phyloP scores from a whole-genome alignment of 2,797 vertebrate species.

The Sebastes oblongus region DNA sequence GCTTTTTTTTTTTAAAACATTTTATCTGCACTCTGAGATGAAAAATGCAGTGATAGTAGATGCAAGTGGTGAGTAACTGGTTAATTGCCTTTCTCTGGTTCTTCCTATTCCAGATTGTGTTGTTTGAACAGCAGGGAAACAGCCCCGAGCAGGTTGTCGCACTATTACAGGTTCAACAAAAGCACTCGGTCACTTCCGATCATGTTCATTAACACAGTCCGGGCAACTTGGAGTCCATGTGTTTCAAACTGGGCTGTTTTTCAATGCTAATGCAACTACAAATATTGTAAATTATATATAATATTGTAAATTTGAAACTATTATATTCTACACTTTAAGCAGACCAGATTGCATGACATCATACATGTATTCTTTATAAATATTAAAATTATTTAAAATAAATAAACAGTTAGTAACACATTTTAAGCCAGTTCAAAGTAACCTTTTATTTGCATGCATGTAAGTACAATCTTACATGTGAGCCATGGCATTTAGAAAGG shows the following conservation, averaged over 20 bases:
- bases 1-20: background rate
- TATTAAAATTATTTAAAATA: background rate
- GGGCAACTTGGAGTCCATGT: background rate
- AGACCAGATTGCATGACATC: background rate
- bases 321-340: background rate
- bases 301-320: background rate
- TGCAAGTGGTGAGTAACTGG: constrained; percentile 30
- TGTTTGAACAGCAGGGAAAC: constrained; percentile 43
- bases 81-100: constrained; percentile 38
- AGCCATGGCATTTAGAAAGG: background rate
- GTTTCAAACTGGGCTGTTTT: background rate
- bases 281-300: background rate
- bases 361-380: background rate
- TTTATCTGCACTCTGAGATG: background rate
- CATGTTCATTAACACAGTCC: background rate
- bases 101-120: constrained; percentile 23
- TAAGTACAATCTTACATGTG: background rate
- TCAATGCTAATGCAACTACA: background rate
- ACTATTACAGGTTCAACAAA: constrained; percentile 17
- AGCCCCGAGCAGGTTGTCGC: constrained; percentile 36
- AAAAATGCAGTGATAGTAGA: background rate
- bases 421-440: background rate
- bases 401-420: background rate
- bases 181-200: background rate
- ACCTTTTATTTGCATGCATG: background rate